Conservation (phyloP, 2,888 invertebrate genomes). For the Thera obeliscata region DNA sequence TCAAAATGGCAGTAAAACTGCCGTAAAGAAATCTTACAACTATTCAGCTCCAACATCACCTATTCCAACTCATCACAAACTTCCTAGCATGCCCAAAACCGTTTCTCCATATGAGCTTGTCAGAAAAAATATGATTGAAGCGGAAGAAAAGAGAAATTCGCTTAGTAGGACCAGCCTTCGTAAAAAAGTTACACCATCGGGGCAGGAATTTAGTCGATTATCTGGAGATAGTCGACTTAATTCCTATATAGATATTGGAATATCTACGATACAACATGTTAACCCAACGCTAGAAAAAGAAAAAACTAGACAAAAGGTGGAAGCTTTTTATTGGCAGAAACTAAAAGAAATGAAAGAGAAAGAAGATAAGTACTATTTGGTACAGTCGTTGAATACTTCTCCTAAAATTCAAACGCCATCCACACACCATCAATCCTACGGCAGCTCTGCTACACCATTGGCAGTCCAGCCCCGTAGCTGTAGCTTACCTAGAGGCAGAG, state of each 20-base stretch:
- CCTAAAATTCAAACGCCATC: slow-evolving; percentile 46
- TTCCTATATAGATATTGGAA: slow-evolving; percentile 3
- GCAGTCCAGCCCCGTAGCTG: slow-evolving; percentile 57
- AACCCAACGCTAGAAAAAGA: slow-evolving; percentile 66
- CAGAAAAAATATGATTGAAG: slow-evolving; percentile 70
- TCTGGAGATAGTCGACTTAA: slow-evolving; percentile 15
- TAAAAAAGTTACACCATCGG: slow-evolving; percentile 55
- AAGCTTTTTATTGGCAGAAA: slow-evolving; percentile 89
- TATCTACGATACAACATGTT: slow-evolving; percentile 36
- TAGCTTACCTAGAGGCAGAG: slow-evolving; percentile 66
- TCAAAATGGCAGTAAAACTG: slow-evolving; percentile 36
- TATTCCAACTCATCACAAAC: slow-evolving; percentile 65
- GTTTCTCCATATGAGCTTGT: slow-evolving; percentile 75
- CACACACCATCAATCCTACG: slow-evolving; percentile 50
- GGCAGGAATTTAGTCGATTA: slow-evolving; percentile 43
- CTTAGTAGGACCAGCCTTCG: slow-evolving; percentile 55
- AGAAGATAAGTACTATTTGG: slow-evolving; percentile 82
- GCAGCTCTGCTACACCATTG: slow-evolving; percentile 59
- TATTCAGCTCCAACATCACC: slow-evolving; percentile 80
- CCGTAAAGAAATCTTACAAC: slow-evolving; percentile 64
- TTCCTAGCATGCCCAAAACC: slow-evolving; percentile 74
- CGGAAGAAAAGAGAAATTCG: slow-evolving; percentile 71
- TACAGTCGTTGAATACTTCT: slow-evolving; percentile 54
- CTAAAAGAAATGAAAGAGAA: slow-evolving; percentile 86
- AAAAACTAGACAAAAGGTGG: slow-evolving; percentile 84